A percentile compares a stretch with the other conserved stretches of the same genome.
These are phyloP conservation scores for Cephonodes hylas DNA, from an alignment of 2,888 invertebrate genomes.

Conservation along the genomic window DNA sequence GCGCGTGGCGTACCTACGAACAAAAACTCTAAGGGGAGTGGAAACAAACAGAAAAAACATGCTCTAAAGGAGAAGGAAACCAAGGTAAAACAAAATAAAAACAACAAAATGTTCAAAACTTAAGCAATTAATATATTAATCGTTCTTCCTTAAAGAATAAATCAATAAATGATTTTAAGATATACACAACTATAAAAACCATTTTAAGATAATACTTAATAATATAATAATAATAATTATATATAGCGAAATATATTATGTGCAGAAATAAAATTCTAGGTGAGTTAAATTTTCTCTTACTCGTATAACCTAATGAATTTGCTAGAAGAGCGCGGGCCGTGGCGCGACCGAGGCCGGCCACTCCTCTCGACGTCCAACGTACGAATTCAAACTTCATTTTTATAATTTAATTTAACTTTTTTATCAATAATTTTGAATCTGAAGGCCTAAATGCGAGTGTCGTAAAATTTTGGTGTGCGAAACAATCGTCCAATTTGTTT, in stretches of 20 bases:
- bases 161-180: constrained; percentile 81
- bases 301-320: constrained; percentile 79
- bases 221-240: constrained; percentile 81
- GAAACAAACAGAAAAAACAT: constrained; percentile 47
- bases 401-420: constrained; percentile 76
- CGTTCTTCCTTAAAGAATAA: constrained; percentile 79
- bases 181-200: constrained; percentile 82
- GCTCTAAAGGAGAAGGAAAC: constrained; percentile 61
- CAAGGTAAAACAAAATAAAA: constrained; percentile 66
- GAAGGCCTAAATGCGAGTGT: constrained; percentile 86
- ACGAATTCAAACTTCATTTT: constrained; percentile 63
- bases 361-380: constrained; percentile 71
- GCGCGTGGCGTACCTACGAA: constrained; percentile 54
- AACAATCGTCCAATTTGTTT: constrained; percentile 70
- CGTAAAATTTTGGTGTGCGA: constrained; percentile 83
- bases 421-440: constrained; percentile 83
- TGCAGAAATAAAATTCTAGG: constrained; percentile 82
- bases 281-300: constrained; percentile 81
- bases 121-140: constrained; percentile 82
- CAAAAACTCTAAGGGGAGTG: constrained; percentile 49
- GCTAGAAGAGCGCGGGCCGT: constrained; percentile 68
- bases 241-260: constrained; percentile 82
- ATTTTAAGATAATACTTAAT: constrained; percentile 81
- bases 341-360: constrained; percentile 30
- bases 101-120: constrained; percentile 77